Evolutionary conservation across 2,113 vertebrate species (phyloP), one percentile per base, ranked within the genome.

Genomic region (Engystomops pustulosus): DNA sequence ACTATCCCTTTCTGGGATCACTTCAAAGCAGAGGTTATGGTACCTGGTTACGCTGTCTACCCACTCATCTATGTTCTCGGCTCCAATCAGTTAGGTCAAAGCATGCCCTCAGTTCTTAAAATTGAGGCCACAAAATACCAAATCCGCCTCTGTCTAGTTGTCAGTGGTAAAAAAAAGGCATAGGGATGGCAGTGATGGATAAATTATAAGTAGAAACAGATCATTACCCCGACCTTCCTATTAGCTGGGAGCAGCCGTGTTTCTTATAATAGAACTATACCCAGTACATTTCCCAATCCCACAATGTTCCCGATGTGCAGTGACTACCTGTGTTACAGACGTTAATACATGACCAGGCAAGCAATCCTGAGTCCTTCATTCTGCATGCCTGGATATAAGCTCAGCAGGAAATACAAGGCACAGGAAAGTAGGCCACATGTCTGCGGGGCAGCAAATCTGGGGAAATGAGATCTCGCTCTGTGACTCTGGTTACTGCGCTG

Each of bases 381-480:
- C 60, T 41, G 23, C 60, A 70, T 83, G 82, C 58, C 47, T 77
- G 71, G 36, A 83, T 84, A 68, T 84, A 27, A 53, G 23, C 60
- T 67, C 76, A 41, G 82, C 58, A 84, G 71, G 71, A 84, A 76
- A 83, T 34, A 65, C 11, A 27, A 83, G n/a, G 14, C 71, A 53
- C 36, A 44, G 23, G 17, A 84, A 84, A 85, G 23, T 70, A 85
- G 83, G 83, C 45, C 83, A 85, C 45, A 53, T 55, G 76, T 58
- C 75, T 70, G 14, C 34, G 68, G 82, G 82, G 82, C 58, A 77
- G 72, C n/a, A 27, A n/a, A 55, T 49, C 45, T 85, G 34, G 17
- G 80, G 49, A 72, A 10, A 32, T 45, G 7, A n/a, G 32, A 71
- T 71, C 30, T 27, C 27, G 11, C 10, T 62, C 58, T 30, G n/a